These are phyloP conservation scores for Hoplodrina blanda DNA, from an alignment of 2,888 invertebrate genomes.

Conservation along the genomic window DNA sequence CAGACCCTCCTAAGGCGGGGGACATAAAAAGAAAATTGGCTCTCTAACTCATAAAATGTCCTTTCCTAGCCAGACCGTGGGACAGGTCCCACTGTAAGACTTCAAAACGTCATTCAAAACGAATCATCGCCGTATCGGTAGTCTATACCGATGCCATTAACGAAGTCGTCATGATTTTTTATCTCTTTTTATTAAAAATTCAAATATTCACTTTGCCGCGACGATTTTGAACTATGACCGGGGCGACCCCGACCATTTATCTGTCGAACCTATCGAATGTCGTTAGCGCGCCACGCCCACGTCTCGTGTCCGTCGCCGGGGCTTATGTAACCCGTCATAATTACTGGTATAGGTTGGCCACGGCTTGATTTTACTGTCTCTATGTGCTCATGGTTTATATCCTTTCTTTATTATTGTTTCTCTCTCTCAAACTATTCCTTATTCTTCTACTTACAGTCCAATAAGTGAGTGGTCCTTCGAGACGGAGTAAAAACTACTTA, in stretches of 20 bases:
- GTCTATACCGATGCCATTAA: constrained; percentile 37
- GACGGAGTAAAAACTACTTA: background rate
- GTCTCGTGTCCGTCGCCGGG: constrained; percentile 47
- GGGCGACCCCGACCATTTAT: constrained; percentile 55
- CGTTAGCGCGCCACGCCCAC: constrained; percentile 59
- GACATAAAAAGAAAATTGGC: no score
- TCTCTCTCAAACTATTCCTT: background rate
- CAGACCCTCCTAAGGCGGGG: no score
- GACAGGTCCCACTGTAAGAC: background rate
- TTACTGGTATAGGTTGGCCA: constrained; percentile 25
- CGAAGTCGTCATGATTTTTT: constrained; percentile 41
- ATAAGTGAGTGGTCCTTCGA: background rate
- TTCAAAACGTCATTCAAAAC: constrained; percentile 28
- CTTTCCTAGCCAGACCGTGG: background rate
- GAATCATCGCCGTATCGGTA: constrained; percentile 23
- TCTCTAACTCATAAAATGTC: no score
- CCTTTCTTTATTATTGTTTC: background rate
- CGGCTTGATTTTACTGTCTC: constrained; percentile 10
- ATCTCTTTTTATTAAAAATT: constrained; percentile 39
- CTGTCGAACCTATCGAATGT: constrained; percentile 51
- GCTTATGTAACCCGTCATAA: constrained; percentile 52
- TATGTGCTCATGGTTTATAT: constrained; percentile 25
- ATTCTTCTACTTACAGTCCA: background rate
- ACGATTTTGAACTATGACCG: constrained; percentile 60
- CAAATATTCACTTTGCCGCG: constrained; percentile 54